phyloP scores from a whole-genome alignment of 1,140 invertebrate genomes.

The Coenobita brevimanus region DNA sequence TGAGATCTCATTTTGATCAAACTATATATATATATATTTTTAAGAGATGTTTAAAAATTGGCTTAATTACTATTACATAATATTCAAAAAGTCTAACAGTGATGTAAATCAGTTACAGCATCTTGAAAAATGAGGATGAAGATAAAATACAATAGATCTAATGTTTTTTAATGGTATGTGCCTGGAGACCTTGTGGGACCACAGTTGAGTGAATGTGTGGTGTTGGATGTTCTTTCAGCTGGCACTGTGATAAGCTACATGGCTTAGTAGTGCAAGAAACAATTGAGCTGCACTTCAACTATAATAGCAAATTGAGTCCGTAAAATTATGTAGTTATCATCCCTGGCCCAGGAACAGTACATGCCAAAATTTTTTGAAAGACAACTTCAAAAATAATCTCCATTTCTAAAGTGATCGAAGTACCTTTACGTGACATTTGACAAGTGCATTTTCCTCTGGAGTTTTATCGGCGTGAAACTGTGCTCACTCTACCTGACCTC shows the following conservation, averaged over 20 bases:
- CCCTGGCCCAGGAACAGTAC: conserved; percentile 37
- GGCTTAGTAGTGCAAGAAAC: conserved; percentile 50
- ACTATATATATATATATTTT: conserved; percentile 4
- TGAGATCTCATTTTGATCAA: conserved; percentile 23
- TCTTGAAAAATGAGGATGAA: background rate
- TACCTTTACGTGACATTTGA: no score
- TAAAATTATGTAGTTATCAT: no score
- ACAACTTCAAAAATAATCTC: background rate
- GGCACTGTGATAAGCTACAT: background rate
- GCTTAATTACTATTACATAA: background rate
- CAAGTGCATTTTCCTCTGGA: background rate
- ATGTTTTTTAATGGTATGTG: conserved; percentile 18
- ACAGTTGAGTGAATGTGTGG: conserved; percentile 1
- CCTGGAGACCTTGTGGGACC: conserved; percentile 5
- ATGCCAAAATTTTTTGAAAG: conserved; percentile 27
- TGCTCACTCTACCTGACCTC: conserved; percentile 64
- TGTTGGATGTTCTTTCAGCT: conserved; percentile 21
- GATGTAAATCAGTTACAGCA: no score
- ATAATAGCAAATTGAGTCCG: background rate
- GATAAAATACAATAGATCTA: background rate
- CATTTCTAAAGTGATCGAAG: no score
- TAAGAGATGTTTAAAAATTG: background rate
- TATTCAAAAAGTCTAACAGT: background rate
- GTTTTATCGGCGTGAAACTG: conserved; percentile 43
- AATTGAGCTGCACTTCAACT: conserved; percentile 42